Evolutionary conservation across 2,888 invertebrate genomes (phyloP), one percentile per base, ranked within the genome.

Genomic region (Hypolimnas misippus): DNA sequence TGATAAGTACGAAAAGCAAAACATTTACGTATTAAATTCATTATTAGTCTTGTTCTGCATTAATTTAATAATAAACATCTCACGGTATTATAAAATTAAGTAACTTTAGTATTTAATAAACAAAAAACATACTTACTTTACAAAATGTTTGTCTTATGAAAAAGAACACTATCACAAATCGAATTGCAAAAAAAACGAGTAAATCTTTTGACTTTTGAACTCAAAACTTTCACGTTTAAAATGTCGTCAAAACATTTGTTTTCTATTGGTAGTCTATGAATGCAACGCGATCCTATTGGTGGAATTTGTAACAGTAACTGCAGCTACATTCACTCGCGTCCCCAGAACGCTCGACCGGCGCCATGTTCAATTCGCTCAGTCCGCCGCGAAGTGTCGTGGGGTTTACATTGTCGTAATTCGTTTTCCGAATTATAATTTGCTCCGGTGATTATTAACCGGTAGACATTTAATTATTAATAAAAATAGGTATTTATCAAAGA

Each of bases 321-420:
- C 67, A 53, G 79, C 89, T 87, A 76, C 71, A 64, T 89, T 90
- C 89, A 87, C 80, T 81, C 82, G 81, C 78, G 73, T 83, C 82
- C 72, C 75, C 73, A 16, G 72, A 72, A 73, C 79, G 84, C 77
- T 75, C 82, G 77, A 76, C 63, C 69, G 78, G 77, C 88, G 83
- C 88, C 79, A 86, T 80, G 84, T 88, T 90, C 89, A 83, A 77
- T 74, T 72, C 81, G 72, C 70, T 84, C 87, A 92, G 91, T 92
- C 84, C 84, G 81, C 83, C 90, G 89, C 89, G 88, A 87, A 81
- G 81, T 73, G 78, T 77, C 76, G 88, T 86, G 81, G 85, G 83
- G 83, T 74, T 79, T 75, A 79, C 77, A 79, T 56, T 29, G 53
- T 57, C 6, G 63, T 54, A 31, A 67, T 72, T 76, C 71, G 66